Conservation (phyloP, 1,140 invertebrate genomes). For the Gonatopus flavifemur region DNA sequence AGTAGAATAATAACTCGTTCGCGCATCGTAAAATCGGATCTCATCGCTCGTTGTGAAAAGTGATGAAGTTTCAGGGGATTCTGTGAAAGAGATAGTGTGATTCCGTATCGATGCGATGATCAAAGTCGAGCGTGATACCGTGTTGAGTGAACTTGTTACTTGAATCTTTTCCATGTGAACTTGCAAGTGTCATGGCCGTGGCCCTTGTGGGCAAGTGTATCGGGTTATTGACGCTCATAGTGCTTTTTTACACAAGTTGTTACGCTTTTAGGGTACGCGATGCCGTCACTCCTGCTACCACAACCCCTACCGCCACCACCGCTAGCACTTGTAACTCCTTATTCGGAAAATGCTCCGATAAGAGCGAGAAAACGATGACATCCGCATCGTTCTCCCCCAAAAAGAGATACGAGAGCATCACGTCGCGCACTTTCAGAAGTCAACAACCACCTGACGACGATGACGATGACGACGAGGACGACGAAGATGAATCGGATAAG, state of each 20-base stretch:
- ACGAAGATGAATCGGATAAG: neutral
- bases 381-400: constrained; percentile 13
- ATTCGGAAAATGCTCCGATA: constrained; percentile 37
- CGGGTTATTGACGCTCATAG: constrained; percentile 29
- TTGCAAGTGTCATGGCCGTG: constrained; percentile 41
- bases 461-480: constrained; percentile 5
- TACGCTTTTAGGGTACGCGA: constrained; percentile 50
- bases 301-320: constrained; percentile 1
- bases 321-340: constrained; percentile 22
- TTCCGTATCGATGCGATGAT: no score
- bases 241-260: constrained; percentile 40
- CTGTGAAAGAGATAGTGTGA: no score
- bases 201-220: constrained; percentile 45
- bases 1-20: no score
- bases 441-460: constrained; percentile 40
- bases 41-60: no score
- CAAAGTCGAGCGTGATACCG: no score
- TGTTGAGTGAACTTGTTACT: no score
- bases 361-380: constrained; percentile 15
- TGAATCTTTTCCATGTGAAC: constrained; percentile 47
- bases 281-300: neutral
- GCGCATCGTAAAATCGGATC: no score
- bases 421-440: constrained; percentile 2
- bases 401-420: constrained; percentile 31
- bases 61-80: no score